These are phyloP conservation scores for human (Homo sapiens) DNA, from an alignment of 2,113 vertebrate genomes.

Conservation along the genomic window GRCh38 chr7:37364501-37365000, in stretches of 20 bases:
- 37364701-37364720: background rate
- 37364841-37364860: background rate
- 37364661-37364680: background rate
- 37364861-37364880: slow-evolving; percentile 21
- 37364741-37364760: background rate
- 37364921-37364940: background rate
- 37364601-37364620: slow-evolving; percentile 17
- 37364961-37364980: slow-evolving; percentile 42
- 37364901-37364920: background rate
- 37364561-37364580: background rate
- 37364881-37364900: background rate
- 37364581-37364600: background rate
- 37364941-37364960: background rate
- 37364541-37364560: background rate
- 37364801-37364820: background rate
- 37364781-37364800: background rate
- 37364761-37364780: background rate
- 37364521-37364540: background rate
- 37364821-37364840: background rate
- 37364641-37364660: background rate
- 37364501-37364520: background rate
- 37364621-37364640: background rate
- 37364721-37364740: background rate
- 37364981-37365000: background rate
- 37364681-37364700: background rate